Evolutionary conservation across 1,140 invertebrate species (phyloP).

Genomic region (Drosophila sechellia): DNA sequence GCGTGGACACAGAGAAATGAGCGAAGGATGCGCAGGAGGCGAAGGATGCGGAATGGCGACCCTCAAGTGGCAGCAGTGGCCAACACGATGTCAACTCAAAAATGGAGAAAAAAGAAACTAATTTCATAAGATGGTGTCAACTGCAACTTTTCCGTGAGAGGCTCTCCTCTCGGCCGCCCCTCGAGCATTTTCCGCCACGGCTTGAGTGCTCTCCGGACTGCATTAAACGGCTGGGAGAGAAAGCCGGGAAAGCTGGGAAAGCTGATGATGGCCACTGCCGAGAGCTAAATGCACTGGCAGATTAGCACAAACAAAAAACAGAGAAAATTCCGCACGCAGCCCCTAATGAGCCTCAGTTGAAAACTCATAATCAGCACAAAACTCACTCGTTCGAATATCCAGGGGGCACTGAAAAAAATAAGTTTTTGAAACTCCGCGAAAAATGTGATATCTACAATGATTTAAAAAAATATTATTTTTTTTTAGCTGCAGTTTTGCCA

Average conservation of each 20-base stretch:
- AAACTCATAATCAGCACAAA: conserved; percentile 51
- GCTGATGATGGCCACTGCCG: conserved; percentile 27
- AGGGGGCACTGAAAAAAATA: background rate
- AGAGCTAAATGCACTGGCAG: conserved; percentile 53
- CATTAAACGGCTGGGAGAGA: conserved; percentile 44
- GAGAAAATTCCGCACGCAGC: conserved; percentile 7
- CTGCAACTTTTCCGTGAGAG: conserved; percentile 55
- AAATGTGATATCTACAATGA: too few species aligned
- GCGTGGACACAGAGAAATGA: conserved; percentile 8
- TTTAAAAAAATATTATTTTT: too few species aligned
- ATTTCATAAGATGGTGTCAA: conserved; percentile 68
- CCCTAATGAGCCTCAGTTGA: conserved; percentile 39
- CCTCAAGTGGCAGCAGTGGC: conserved; percentile 42
- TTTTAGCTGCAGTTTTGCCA: too few species aligned
- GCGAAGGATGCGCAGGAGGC: background rate
- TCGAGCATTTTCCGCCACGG: conserved; percentile 17
- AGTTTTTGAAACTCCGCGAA: background rate
- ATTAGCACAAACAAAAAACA: conserved; percentile 16
- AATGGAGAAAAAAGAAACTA: conserved; percentile 52
- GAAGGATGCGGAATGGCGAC: background rate
- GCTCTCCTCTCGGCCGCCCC: conserved; percentile 4
- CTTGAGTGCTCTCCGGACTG: conserved; percentile 49
- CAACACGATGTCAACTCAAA: conserved; percentile 64
- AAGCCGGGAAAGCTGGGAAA: conserved; percentile 6
- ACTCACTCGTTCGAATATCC: conserved; percentile 13